phyloP scores from a whole-genome alignment of 1,140 invertebrate species.

The Calephelis nemesis region DNA sequence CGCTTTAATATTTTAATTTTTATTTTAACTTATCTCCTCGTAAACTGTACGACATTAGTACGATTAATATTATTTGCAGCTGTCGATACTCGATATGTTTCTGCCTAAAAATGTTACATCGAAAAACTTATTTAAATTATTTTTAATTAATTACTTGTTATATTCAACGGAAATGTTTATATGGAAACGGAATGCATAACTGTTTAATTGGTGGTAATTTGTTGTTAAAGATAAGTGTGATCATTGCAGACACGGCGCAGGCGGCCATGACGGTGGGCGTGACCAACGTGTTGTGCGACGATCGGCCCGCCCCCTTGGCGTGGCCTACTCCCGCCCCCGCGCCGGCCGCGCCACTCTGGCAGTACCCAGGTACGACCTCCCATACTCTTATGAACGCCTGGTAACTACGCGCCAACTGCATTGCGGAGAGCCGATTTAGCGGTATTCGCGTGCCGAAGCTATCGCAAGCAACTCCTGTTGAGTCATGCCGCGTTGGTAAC shows the following conservation, averaged over 20 bases:
- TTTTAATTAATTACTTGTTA: conserved; percentile 18
- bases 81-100: not conserved
- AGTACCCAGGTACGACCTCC: conserved; percentile 84
- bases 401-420: conserved; percentile 75
- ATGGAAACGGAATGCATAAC: conserved; percentile 13
- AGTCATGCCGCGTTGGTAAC: conserved; percentile 66
- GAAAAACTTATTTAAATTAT: conserved; percentile 4
- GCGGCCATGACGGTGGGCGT: conserved; percentile 81
- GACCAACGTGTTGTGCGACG: conserved; percentile 77
- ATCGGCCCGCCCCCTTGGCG: conserved; percentile 66
- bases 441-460: conserved; percentile 29
- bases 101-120: too few relatives aligned
- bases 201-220: conserved; percentile 19
- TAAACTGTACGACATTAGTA: too few relatives aligned
- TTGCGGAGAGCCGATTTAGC: conserved; percentile 67
- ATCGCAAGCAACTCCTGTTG: conserved; percentile 39
- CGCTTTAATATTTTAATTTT: too few relatives aligned
- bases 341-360: conserved; percentile 84
- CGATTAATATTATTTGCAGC: not conserved
- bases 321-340: conserved; percentile 70
- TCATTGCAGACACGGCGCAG: conserved; percentile 72
- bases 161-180: conserved; percentile 14
- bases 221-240: conserved; percentile 14
- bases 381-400: conserved; percentile 55
- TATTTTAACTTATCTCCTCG: too few relatives aligned